Percentiles rank a stretch among this genome's conserved stretches.
Evolutionary conservation across 2,888 invertebrate species (phyloP).

Genomic region (Troglohyphantes excavatus): DNA sequence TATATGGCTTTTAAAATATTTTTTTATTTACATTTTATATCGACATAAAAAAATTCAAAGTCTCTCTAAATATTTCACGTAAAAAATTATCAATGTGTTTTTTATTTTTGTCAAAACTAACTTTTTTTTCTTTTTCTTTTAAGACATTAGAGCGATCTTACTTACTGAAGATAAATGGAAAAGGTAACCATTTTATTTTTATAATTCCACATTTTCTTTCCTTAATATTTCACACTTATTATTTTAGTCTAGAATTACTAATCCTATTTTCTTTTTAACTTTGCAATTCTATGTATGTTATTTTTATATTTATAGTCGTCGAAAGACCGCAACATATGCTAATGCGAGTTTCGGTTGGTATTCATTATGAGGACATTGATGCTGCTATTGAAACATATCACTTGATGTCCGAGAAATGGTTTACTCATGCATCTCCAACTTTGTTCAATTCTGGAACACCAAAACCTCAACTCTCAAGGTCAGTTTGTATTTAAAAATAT

Average conservation of each 20-base stretch:
- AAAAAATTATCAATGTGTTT: too few species aligned
- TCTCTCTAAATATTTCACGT: too few species aligned
- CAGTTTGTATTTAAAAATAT: conserved; percentile 67
- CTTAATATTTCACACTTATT: background rate
- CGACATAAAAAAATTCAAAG: too few species aligned
- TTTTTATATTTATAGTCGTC: conserved; percentile 85
- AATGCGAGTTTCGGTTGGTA: conserved; percentile 98
- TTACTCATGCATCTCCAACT: conserved; percentile 99
- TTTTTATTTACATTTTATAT: too few species aligned
- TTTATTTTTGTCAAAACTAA: background rate
- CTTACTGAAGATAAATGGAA: conserved; percentile 93
- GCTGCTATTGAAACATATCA: conserved; percentile 97
- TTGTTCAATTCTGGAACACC: conserved; percentile 97
- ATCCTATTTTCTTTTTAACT: background rate
- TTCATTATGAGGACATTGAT: conserved; percentile 96
- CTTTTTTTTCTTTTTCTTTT: conserved; percentile 74
- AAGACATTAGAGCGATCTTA: conserved; percentile 96
- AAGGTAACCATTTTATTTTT: conserved; percentile 83
- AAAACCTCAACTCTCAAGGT: conserved; percentile 94
- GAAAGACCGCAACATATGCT: conserved; percentile 99
- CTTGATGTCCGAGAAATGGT: conserved; percentile 95
- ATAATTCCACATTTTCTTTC: background rate
- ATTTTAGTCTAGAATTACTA: background rate
- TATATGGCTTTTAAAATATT: too few species aligned
- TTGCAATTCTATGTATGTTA: too few species aligned